Evolutionary conservation across 2,113 vertebrate species (phyloP).

Genomic region (Crotalus viridis): DNA sequence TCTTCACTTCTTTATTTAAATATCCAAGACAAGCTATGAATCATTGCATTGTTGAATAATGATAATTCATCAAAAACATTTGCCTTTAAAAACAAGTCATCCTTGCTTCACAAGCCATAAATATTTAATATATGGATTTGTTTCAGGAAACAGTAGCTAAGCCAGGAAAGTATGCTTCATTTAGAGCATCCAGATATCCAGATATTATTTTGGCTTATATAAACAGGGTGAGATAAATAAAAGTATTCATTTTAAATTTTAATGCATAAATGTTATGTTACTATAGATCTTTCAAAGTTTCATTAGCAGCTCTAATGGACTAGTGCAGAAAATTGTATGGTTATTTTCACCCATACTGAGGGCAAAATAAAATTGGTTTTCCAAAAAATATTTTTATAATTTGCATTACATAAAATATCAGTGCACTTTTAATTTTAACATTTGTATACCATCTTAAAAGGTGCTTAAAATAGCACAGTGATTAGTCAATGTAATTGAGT

Average conservation of each 20-base stretch:
- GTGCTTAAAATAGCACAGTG: not conserved
- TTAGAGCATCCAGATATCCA: conserved; percentile 12
- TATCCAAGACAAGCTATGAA: conserved; percentile 53
- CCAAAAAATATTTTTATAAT: not conserved
- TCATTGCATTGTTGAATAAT: conserved; percentile 55
- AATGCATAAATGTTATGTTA: not conserved
- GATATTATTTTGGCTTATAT: not conserved
- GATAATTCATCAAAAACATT: conserved; percentile 51
- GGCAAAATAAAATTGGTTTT: not conserved
- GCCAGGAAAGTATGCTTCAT: conserved; percentile 55
- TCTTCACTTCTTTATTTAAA: conserved; percentile 49
- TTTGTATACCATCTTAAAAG: not conserved
- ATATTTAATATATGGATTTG: conserved; percentile 65
- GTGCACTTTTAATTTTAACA: not conserved
- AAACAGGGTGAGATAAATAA: not conserved
- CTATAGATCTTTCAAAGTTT: not conserved
- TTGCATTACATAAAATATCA: not conserved
- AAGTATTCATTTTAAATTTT: not conserved
- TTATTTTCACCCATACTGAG: not conserved
- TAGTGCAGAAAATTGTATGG: not conserved
- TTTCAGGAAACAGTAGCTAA: conserved; percentile 51
- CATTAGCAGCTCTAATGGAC: not conserved
- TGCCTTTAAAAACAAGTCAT: conserved; percentile 50
- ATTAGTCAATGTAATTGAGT: not conserved
- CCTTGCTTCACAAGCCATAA: conserved; percentile 59